These are phyloP conservation scores for Cardiocondyla obscurior DNA, from an alignment of 1,140 invertebrate genomes.

Conservation along the genomic window DNA sequence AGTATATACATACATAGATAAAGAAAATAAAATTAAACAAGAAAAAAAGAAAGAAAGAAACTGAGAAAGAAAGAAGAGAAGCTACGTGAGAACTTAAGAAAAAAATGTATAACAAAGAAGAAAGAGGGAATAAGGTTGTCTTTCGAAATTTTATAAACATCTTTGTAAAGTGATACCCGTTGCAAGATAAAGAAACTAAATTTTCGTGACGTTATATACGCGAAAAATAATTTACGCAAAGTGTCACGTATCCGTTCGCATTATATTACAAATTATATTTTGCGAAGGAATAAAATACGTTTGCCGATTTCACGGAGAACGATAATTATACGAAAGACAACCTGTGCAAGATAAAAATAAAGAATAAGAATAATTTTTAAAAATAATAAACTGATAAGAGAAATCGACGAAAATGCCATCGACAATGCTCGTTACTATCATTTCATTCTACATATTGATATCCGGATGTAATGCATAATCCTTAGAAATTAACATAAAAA, in stretches of 20 bases:
- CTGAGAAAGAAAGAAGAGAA: slow-evolving; percentile 40
- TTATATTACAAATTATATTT: neutral
- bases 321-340: slow-evolving; percentile 4
- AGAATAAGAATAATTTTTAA: slow-evolving; percentile 18
- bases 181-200: neutral
- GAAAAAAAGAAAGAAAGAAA: slow-evolving; percentile 41
- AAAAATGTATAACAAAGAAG: neutral
- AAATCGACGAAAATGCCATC: slow-evolving; percentile 17
- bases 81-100: slow-evolving; percentile 26
- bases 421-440: neutral
- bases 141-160: slow-evolving; percentile 19
- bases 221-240: neutral
- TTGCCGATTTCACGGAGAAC: neutral
- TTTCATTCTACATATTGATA: neutral
- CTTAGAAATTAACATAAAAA: neutral
- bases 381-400: slow-evolving; percentile 31
- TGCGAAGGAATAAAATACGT: neutral
- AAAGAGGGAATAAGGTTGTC: neutral
- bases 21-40: slow-evolving; percentile 6
- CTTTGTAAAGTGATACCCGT: neutral
- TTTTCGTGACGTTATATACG: slow-evolving; percentile 1
- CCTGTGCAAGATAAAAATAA: slow-evolving; percentile 32
- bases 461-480: neutral
- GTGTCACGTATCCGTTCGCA: neutral
- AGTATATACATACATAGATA: neutral